Conservation (phyloP, 1,140 invertebrate species). For the Drosophila saltans region DNA sequence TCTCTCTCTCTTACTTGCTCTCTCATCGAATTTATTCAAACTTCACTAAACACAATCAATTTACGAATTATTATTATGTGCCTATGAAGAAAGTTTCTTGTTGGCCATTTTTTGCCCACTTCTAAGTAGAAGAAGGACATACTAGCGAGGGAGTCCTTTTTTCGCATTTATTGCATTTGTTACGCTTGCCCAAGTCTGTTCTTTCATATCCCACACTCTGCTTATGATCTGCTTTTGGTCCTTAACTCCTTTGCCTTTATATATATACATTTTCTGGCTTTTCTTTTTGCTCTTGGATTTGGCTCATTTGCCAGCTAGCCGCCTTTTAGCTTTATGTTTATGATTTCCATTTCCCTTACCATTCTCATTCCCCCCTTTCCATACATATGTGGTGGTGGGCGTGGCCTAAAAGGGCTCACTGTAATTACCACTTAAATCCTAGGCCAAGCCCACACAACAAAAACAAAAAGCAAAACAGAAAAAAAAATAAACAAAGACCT, state of each 20-base stretch:
- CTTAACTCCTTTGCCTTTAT: background rate
- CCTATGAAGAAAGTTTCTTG: slow-evolving; percentile 29
- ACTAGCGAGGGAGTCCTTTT: slow-evolving; percentile 42
- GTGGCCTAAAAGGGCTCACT: slow-evolving; percentile 50
- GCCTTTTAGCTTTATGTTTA: slow-evolving; percentile 78
- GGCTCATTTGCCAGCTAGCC: slow-evolving; percentile 64
- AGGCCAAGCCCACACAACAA: slow-evolving; percentile 39
- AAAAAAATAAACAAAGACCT: background rate
- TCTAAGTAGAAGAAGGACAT: slow-evolving; percentile 14
- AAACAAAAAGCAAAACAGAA: slow-evolving; percentile 19
- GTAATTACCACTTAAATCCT: slow-evolving; percentile 78
- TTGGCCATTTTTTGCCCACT: slow-evolving; percentile 66
- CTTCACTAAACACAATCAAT: slow-evolving; percentile 82
- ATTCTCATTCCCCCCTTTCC: slow-evolving; percentile 15
- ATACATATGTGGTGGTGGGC: slow-evolving; percentile 53
- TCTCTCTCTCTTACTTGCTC: slow-evolving; percentile 30
- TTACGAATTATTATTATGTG: slow-evolving; percentile 77
- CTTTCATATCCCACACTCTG: background rate
- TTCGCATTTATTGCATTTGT: slow-evolving; percentile 80
- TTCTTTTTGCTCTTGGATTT: slow-evolving; percentile 36
- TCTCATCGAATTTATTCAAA: slow-evolving; percentile 75
- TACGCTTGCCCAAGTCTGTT: slow-evolving; percentile 52
- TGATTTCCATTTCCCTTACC: slow-evolving; percentile 66
- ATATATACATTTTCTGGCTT: background rate
- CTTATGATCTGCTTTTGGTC: slow-evolving; percentile 68